Evolutionary conservation across 1,140 invertebrate species (phyloP).

Genomic region (Solenopsis fugax): DNA sequence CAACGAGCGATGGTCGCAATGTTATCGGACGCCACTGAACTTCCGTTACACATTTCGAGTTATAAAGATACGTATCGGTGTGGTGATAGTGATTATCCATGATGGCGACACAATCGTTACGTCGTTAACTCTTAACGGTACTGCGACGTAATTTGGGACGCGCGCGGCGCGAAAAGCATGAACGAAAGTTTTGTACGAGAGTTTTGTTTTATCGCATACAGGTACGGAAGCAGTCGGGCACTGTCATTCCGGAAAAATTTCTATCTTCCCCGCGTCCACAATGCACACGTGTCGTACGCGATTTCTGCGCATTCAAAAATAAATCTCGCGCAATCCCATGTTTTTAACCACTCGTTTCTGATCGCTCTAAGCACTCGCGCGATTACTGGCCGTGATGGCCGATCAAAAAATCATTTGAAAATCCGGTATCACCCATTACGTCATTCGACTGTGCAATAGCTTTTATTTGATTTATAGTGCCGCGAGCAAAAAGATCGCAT

Average conservation of each 20-base stretch:
- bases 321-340: slow-evolving; percentile 53
- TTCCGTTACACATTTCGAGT: slow-evolving; percentile 78
- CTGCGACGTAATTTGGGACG: slow-evolving; percentile 70
- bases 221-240: slow-evolving; percentile 64
- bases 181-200: slow-evolving; percentile 40
- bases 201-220: slow-evolving; percentile 74
- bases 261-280: slow-evolving; percentile 30
- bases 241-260: slow-evolving; percentile 62
- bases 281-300: slow-evolving; percentile 21
- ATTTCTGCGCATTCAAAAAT: slow-evolving; percentile 54
- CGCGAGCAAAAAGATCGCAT: slow-evolving; percentile 55
- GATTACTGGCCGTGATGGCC: slow-evolving; percentile 54
- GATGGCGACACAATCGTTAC: slow-evolving; percentile 84
- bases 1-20: not conserved
- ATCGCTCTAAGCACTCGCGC: slow-evolving; percentile 67
- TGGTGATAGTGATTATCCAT: slow-evolving; percentile 83
- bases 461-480: slow-evolving; percentile 65
- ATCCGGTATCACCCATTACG: slow-evolving; percentile 75
- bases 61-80: slow-evolving; percentile 84
- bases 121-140: slow-evolving; percentile 84
- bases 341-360: slow-evolving; percentile 60
- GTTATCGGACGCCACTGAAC: slow-evolving; percentile 1
- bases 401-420: slow-evolving; percentile 67
- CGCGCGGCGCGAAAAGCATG: slow-evolving; percentile 57
- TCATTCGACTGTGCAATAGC: slow-evolving; percentile 67